Percentiles rank a stretch among this genome's conserved stretches.
These are phyloP conservation scores for Papio anubis DNA, from an alignment of 2,113 vertebrate genomes.

Conservation along the genomic window DNA sequence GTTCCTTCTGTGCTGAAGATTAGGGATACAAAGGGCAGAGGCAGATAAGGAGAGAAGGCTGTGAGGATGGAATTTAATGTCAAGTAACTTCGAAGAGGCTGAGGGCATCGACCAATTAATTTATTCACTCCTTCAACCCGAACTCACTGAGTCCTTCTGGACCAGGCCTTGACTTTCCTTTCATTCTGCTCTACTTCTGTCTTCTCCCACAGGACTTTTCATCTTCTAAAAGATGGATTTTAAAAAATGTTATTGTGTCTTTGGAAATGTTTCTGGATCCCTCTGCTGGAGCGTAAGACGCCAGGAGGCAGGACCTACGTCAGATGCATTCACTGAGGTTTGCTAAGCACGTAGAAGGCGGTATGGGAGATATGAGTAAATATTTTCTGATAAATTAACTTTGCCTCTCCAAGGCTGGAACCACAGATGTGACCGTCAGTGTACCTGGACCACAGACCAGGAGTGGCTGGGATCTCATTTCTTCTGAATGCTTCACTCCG, in stretches of 20 bases:
- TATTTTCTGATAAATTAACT: neutral
- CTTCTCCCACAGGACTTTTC: neutral
- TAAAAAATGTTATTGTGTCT: neutral
- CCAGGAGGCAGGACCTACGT: neutral
- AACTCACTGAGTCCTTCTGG: rapidly evolving
- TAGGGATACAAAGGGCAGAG: neutral
- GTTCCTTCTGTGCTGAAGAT: neutral
- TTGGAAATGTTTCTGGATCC: neutral
- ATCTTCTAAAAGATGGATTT: neutral
- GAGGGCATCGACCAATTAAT: rapidly evolving
- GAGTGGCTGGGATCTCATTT: too few species aligned
- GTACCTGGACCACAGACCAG: rapidly evolving
- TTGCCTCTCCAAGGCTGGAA: too few species aligned
- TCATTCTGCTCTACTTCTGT: neutral
- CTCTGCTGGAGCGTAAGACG: neutral
- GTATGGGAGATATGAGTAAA: too few species aligned
- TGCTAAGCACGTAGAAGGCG: neutral
- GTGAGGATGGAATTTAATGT: neutral
- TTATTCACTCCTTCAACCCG: neutral
- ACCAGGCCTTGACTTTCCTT: rapidly evolving
- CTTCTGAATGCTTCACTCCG: neutral
- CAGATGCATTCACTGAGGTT: neutral
- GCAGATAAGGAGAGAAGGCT: neutral
- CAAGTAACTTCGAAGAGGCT: neutral
- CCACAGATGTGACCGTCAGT: rapidly evolving